phyloP scores from a whole-genome alignment of 1,140 invertebrate species.

The Drosophila equinoxialis region DNA sequence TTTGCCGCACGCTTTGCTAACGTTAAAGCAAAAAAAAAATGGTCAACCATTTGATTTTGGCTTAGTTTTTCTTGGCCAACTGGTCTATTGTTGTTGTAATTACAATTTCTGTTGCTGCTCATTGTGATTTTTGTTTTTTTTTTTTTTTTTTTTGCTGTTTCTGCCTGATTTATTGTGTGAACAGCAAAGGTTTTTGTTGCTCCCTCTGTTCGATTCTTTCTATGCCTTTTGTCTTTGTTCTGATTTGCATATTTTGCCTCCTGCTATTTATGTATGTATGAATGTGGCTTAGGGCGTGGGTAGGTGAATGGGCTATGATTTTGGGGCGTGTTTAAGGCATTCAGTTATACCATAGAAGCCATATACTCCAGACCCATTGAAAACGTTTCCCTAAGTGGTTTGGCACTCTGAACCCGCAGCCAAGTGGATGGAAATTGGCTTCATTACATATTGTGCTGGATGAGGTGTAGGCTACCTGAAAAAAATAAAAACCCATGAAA shows the following conservation, averaged over 20 bases:
- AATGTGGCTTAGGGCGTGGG: conserved; percentile 16
- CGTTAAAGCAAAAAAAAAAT: conserved; percentile 21
- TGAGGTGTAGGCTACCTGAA: neutral
- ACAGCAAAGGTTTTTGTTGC: conserved; percentile 20
- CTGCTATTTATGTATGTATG: conserved; percentile 12
- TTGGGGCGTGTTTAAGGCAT: conserved; percentile 33
- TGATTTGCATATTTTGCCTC: conserved; percentile 41
- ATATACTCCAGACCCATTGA: conserved; percentile 12
- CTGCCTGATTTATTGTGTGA: conserved; percentile 49
- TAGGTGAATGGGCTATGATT: conserved; percentile 7
- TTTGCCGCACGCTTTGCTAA: neutral
- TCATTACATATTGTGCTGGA: conserved; percentile 11
- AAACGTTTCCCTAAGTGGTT: conserved; percentile 38
- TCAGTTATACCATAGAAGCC: conserved; percentile 22
- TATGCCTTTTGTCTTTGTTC: conserved; percentile 31
- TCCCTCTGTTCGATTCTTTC: conserved; percentile 10
- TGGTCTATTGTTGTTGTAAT: conserved; percentile 14
- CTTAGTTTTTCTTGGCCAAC: conserved; percentile 39
- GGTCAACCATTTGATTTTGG: conserved; percentile 37
- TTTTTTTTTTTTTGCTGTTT: conserved; percentile 23
- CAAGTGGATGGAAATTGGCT: conserved; percentile 45
- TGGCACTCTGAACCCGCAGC: conserved; percentile 33
- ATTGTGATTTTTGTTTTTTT: conserved; percentile 17
- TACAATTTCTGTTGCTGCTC: conserved; percentile 14
- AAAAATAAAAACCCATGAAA: neutral